Evolutionary conservation across 2,888 invertebrate species (phyloP), one percentile per base, ranked within the genome.

Genomic region (Heliconius erato): DNA sequence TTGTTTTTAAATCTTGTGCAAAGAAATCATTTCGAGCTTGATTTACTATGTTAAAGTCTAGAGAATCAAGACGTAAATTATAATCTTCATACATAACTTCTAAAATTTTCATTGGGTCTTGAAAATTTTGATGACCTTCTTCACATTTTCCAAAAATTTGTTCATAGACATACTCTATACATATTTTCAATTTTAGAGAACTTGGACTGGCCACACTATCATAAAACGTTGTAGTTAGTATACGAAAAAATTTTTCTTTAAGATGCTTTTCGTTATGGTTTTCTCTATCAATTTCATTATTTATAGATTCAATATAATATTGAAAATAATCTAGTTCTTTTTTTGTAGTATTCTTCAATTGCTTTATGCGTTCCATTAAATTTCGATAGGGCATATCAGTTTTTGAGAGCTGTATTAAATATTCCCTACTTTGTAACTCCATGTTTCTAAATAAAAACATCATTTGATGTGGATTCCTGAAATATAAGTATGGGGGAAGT

Each of bases 351-450:
- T 87, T 86, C 85, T 93, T 93, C 32, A 96, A 88, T 86, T 93
- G 92, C 82, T 91, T 93, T 7, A 93, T 94, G 40, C 92, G 91
- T 35, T 93, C 92, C 85, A 89, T 89, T 84, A 96, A 88, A 77
- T 91, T 82, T 74, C 91, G 89, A 85, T 88, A 92, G 14, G 95
- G 94, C 19, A 85, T 91, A 85, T 91, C 93, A 5, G 94, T 95
- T 88, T 93, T 94, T 2, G 95, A 89, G 54, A 94, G 90, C 83
- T 96, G 92, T 82, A 88, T 92, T 82, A 96, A 89, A 89, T 96
- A 96, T 88, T 95, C 95, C 86, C 96, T 91, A 85, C 96, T 96
- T 86, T 96, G 96, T 85, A 95, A 88, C 87, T 96, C 95, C 95
- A 95, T 95, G 19, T 91, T 91, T 72, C 94, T 91, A 85, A 96